A percentile compares a stretch with the other conserved stretches of the same genome.
Conservation (phyloP, 2,888 invertebrate genomes). For the Rhamnusium bicolor region DNA sequence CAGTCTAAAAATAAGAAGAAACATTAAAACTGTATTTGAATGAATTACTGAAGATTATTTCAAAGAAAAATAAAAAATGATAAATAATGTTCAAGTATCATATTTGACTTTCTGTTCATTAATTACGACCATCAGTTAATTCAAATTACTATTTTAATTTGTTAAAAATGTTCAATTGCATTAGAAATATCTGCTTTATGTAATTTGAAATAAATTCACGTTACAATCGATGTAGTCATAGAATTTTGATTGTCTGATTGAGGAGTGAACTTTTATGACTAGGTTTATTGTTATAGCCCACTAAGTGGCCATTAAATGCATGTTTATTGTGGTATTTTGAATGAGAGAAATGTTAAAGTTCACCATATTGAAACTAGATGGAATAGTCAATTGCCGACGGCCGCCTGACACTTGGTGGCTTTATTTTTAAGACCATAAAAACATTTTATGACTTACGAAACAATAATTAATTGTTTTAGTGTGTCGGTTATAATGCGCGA, state of each 20-base stretch:
- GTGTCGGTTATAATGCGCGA: neutral
- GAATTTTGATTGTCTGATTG: constrained; percentile 47
- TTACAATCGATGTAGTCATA: constrained; percentile 25
- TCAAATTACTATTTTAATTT: too few relatives aligned
- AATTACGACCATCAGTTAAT: too few relatives aligned
- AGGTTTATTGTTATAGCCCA: constrained; percentile 68
- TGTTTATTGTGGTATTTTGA: constrained; percentile 66
- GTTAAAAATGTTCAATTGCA: too few relatives aligned
- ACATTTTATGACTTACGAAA: constrained; percentile 52
- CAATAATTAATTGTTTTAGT: constrained; percentile 52
- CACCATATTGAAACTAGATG: constrained; percentile 6
- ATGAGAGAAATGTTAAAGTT: constrained; percentile 48
- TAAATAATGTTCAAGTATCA: too few relatives aligned
- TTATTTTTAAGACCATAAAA: constrained; percentile 51
- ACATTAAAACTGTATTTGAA: constrained; percentile 2
- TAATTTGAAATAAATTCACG: constrained; percentile 15
- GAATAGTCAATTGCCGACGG: constrained; percentile 23
- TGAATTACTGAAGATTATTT: neutral
- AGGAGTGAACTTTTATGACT: constrained; percentile 64
- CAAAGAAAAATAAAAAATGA: neutral
- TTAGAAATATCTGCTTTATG: neutral
- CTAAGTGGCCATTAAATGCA: constrained; percentile 68
- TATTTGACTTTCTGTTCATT: too few relatives aligned
- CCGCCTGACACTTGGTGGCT: constrained; percentile 15
- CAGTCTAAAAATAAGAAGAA: constrained; percentile 82